These are phyloP conservation scores for Hylia prasina DNA, from an alignment of 2,113 vertebrate species.

Conservation along the genomic window DNA sequence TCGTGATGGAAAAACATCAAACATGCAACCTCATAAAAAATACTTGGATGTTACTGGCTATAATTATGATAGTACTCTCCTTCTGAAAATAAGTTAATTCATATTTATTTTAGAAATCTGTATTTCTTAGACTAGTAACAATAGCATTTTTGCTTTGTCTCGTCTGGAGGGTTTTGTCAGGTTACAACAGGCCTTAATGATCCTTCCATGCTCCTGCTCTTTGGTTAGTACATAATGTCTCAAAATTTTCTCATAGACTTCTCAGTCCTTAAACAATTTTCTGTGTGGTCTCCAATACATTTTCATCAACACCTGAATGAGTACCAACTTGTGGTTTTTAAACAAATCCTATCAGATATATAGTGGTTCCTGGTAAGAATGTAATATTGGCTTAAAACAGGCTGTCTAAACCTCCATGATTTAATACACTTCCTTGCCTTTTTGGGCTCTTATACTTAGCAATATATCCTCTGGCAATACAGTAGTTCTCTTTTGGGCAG, in stretches of 20 bases:
- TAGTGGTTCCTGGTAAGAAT: neutral
- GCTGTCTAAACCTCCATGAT: neutral
- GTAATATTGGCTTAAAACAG: neutral
- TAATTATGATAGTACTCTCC: rapidly evolving
- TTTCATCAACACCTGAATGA: neutral
- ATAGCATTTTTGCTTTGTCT: neutral
- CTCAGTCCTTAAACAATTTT: neutral
- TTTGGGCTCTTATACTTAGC: neutral
- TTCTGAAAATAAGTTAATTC: neutral
- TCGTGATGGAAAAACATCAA: neutral
- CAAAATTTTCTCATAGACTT: neutral
- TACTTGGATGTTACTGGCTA: neutral
- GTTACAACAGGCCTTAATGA: neutral
- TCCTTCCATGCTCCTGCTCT: neutral
- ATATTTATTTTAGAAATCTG: neutral
- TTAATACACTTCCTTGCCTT: neutral
- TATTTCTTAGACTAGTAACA: neutral
- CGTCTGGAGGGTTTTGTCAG: neutral
- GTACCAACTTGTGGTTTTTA: neutral
- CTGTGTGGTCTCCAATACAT: neutral
- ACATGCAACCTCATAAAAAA: neutral
- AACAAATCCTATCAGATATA: neutral
- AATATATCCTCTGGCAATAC: neutral
- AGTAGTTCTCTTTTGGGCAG: neutral
- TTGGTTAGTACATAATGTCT: neutral